These are phyloP conservation scores for Oryzaephilus surinamensis DNA, from an alignment of 1,140 invertebrate genomes.

Conservation along the genomic window DNA sequence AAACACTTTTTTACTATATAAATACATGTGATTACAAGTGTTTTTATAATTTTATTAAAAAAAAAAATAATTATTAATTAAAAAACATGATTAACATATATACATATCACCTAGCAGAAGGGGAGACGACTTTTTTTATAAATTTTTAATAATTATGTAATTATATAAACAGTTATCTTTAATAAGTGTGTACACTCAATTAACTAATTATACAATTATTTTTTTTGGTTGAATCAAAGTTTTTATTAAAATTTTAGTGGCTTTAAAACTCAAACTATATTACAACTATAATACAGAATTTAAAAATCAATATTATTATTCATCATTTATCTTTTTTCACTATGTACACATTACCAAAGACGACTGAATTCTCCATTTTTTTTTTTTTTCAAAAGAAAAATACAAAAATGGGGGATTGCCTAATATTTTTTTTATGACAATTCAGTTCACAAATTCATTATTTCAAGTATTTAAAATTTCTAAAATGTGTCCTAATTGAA, in stretches of 20 bases:
- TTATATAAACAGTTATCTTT: slow-evolving; percentile 16
- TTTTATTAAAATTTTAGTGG: too few relatives aligned
- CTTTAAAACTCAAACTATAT: slow-evolving; percentile 37
- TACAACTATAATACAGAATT: slow-evolving; percentile 37
- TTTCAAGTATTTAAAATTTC: too few relatives aligned
- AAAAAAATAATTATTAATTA: too few relatives aligned
- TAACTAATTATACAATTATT: slow-evolving; percentile 12
- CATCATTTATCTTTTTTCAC: too few relatives aligned
- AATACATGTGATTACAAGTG: slow-evolving; percentile 30
- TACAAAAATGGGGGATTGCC: neutral
- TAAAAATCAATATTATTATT: too few relatives aligned
- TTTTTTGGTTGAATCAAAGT: slow-evolving; percentile 1
- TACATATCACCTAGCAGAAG: slow-evolving; percentile 30
- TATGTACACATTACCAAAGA: slow-evolving; percentile 31
- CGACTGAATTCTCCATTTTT: slow-evolving; percentile 12
- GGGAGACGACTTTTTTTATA: slow-evolving; percentile 11
- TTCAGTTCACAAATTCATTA: too few relatives aligned
- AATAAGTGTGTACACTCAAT: slow-evolving; percentile 26
- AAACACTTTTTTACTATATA: slow-evolving; percentile 29
- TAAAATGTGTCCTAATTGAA: too few relatives aligned
- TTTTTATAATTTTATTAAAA: too few relatives aligned
- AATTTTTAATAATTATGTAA: neutral
- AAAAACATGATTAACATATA: slow-evolving; percentile 30
- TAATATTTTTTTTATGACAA: neutral
- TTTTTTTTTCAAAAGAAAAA: neutral